These are phyloP conservation scores for Girardinus metallicus DNA, from an alignment of 2,797 vertebrate species.

Conservation along the genomic window DNA sequence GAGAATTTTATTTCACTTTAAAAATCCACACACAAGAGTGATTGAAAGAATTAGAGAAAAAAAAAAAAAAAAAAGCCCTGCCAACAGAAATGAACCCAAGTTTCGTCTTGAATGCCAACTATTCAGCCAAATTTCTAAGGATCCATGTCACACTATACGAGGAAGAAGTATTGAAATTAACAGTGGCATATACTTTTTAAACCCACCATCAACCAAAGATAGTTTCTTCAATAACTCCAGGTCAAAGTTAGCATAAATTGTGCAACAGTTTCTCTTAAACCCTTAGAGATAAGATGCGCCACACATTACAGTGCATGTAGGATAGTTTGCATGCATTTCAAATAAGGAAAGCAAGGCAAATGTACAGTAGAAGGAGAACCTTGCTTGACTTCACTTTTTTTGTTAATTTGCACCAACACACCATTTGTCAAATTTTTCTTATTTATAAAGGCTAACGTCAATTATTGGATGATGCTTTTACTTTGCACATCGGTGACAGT, in stretches of 20 bases:
- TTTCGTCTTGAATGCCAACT: not conserved
- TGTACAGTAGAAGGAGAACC: not conserved
- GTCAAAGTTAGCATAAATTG: constrained; percentile 66
- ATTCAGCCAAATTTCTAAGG: not conserved
- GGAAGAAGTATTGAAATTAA: not conserved
- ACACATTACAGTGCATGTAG: not conserved
- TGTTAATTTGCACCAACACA: not conserved
- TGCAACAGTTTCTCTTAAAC: constrained; percentile 27
- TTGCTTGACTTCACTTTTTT: not conserved
- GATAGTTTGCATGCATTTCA: not conserved
- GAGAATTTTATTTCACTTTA: not conserved
- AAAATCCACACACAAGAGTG: not conserved
- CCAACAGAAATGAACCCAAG: not conserved
- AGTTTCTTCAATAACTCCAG: constrained; percentile 12
- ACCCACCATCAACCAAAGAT: not conserved
- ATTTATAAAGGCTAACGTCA: not conserved
- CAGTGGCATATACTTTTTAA: not conserved
- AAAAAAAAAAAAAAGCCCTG: not conserved
- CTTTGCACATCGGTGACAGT: not conserved
- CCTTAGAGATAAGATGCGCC: constrained; percentile 6
- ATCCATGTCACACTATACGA: not conserved
- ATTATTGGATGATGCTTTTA: not conserved
- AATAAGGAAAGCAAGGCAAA: not conserved
- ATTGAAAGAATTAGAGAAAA: not conserved
- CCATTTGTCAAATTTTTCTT: too few relatives aligned